Evolutionary conservation across 2,888 invertebrate species (phyloP).

Genomic region (Diplolepis rosae): DNA sequence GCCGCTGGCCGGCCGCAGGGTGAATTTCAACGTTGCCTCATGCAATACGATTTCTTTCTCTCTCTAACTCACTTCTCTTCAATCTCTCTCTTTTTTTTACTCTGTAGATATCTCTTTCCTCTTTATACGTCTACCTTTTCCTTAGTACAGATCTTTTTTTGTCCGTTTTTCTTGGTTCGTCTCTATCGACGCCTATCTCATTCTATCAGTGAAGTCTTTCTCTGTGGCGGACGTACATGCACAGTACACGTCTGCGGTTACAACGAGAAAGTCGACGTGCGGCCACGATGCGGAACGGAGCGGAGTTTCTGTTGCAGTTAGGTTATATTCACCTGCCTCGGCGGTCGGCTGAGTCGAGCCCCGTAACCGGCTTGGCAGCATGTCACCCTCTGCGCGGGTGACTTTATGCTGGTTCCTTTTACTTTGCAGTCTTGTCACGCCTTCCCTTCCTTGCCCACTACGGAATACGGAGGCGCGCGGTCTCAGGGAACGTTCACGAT

Average conservation of each 20-base stretch:
- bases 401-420: conserved; percentile 70
- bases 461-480: conserved; percentile 49
- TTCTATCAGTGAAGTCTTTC: conserved; percentile 2
- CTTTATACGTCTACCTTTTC: not conserved
- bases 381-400: conserved; percentile 73
- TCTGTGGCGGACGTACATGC: conserved; percentile 9
- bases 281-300: conserved; percentile 46
- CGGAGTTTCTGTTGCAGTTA: conserved; percentile 56
- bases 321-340: conserved; percentile 71
- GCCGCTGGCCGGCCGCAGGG: conserved; percentile 41
- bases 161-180: not conserved
- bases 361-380: conserved; percentile 72
- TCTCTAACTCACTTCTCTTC: not conserved
- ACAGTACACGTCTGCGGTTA: not conserved
- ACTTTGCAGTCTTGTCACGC: conserved; percentile 72
- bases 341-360: conserved; percentile 52
- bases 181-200: conserved; percentile 1
- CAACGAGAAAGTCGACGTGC: conserved; percentile 15
- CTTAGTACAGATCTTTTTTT: not conserved
- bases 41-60: conserved; percentile 33
- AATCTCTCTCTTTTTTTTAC: not conserved
- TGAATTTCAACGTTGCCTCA: conserved; percentile 41
- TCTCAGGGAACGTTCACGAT: conserved; percentile 40
- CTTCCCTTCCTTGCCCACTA: conserved; percentile 62
- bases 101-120: not conserved